Percentiles rank a stretch among this genome's conserved stretches.
Evolutionary conservation across 2,113 vertebrate genomes (phyloP).

Genomic region (Mystacornis crossleyi): DNA sequence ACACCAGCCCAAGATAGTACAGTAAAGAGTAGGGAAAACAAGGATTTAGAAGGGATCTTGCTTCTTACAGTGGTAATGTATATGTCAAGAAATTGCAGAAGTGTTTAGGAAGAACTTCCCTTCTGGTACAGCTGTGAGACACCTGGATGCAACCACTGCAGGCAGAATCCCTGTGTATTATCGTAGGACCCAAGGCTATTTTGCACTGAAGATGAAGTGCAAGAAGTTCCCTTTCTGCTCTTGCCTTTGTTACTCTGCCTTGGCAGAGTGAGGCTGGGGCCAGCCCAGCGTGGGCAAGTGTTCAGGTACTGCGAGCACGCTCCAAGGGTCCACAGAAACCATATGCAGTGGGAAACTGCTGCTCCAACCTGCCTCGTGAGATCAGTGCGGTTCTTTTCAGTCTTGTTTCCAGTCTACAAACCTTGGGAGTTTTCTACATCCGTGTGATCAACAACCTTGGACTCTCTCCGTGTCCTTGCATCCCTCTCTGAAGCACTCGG

Average conservation of each 20-base stretch:
- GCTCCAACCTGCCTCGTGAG: not conserved
- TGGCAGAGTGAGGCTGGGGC: not conserved
- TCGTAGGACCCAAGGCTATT: not conserved
- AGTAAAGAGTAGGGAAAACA: not conserved
- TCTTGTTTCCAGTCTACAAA: not conserved
- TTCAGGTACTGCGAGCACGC: not conserved
- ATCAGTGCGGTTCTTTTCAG: not conserved
- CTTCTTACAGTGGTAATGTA: not conserved
- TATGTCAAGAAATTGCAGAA: not conserved
- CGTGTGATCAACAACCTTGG: not conserved
- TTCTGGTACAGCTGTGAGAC: not conserved
- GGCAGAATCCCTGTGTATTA: not conserved
- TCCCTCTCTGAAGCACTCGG: not conserved
- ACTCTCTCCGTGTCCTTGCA: not conserved
- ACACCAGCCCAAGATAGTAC: not conserved
- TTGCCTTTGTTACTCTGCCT: not conserved
- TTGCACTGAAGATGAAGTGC: not conserved
- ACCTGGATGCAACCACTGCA: not conserved
- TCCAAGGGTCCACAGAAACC: not conserved
- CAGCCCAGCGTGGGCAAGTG: not conserved
- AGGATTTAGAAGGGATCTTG: not conserved
- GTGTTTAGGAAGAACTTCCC: not conserved
- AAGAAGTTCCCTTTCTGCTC: not conserved
- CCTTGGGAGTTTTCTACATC: not conserved
- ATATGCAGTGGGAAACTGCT: fast-evolving